Conservation (phyloP, 2,888 invertebrate genomes). For the Drosophila nr. medialis region DNA sequence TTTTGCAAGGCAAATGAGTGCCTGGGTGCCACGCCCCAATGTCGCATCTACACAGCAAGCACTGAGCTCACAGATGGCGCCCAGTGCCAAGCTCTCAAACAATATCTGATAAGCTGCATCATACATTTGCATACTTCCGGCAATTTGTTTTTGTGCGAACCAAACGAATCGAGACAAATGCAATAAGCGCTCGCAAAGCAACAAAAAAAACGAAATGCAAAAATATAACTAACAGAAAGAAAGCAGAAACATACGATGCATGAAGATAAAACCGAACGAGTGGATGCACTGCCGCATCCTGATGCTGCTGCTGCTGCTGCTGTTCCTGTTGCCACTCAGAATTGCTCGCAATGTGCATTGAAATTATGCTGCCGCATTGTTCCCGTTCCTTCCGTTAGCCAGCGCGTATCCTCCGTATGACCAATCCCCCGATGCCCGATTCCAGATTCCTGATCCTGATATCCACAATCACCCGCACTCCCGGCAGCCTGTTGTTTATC, state of each 20-base stretch:
- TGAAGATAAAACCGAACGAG: conserved; percentile 66
- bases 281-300: conserved; percentile 64
- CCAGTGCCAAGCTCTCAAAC: conserved; percentile 63
- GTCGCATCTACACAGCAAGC: background rate
- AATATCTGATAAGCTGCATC: conserved; percentile 80
- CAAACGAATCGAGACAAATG: conserved; percentile 81
- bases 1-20: conserved; percentile 79
- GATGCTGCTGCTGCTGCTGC: background rate
- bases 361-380: conserved; percentile 73
- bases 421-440: conserved; percentile 13
- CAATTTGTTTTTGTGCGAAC: conserved; percentile 77
- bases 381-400: conserved; percentile 40
- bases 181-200: conserved; percentile 67
- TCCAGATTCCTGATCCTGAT: conserved; percentile 12
- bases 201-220: conserved; percentile 8
- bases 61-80: background rate
- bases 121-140: conserved; percentile 80
- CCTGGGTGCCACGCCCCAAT: conserved; percentile 52
- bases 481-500: conserved; percentile 63
- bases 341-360: conserved; percentile 70
- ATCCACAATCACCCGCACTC: conserved; percentile 1
- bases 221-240: conserved; percentile 30
- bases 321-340: background rate
- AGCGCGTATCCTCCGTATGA: conserved; percentile 14
- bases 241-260: conserved; percentile 49